Evolutionary conservation across 2,888 invertebrate species (phyloP), one percentile per base, ranked within the genome.

Genomic region (Hyposoter dolosus): DNA sequence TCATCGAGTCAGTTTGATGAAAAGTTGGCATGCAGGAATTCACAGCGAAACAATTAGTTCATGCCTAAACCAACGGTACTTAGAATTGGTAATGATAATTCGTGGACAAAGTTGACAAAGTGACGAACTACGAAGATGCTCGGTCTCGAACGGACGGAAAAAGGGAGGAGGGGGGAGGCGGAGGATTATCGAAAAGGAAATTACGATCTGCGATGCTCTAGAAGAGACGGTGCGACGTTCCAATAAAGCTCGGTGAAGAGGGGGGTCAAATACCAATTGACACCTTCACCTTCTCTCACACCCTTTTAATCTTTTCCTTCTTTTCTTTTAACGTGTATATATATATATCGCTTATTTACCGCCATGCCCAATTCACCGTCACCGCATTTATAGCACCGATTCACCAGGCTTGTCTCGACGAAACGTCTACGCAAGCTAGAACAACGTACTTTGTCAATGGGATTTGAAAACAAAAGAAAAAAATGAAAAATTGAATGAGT

Each of bases 401-500:
- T 92, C 92, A 92, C 92, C 93, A 93, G 91, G 92, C 92, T 90
- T 93, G 92, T 87, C 92, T 91, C 89, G 92, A 91, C 90, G 92
- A 92, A 80, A 92, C 91, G 88, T 93, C 92, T 89, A 93, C 92
- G 90, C 93, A 93, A 92, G 92, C 93, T 93, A 92, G 89, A 93
- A 92, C 89, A 91, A 93, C 89, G 90, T 90, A 88, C 88, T 89
- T 88, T 86, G 83, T 90, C 89, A 90, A 89, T 89, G 82, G 84
- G 50, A 72, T 50, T 45, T 50, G 53, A 17, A 50, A 50, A 71
- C 10, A 35, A 71, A 47, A 10, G 19, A 28, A 15, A 60, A 60
- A n/a, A 28, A 12, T 28, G 23, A 56, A 3, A 23, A 23, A 23
- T n/a, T n/a, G n/a, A n/a, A n/a, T n/a, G 45, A 69, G 47, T 45